Base-by-base conservation (phyloP, 2,888 invertebrate species). In the Altica lythri region DNA sequence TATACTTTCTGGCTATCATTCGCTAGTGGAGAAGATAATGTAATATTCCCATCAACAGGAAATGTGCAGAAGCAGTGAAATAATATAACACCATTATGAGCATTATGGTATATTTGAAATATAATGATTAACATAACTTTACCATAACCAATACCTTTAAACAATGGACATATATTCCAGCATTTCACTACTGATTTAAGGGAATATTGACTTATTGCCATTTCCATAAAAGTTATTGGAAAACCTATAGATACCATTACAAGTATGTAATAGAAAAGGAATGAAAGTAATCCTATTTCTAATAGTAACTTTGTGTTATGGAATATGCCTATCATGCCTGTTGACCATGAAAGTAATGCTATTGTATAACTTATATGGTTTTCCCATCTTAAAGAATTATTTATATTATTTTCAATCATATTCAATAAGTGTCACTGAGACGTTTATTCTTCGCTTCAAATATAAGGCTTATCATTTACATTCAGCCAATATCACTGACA, bases 111-210 rank as follows among this genome's bases (percentile, higher is more conserved):
- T 14, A 55, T 14, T 49, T 58, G 58, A 29, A 55, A 53, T 19
- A 58, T 16, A n/a, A 47, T 29, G n/a, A 53, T 9, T 4, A 54
- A n/a, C 9, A 37, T 45, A 6, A 54, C 16, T 42, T 49, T 49
- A n/a, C 38, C 49, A 13, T 49, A 49, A 30, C 49, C 49, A 10
- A 12, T 14, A 4, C 49, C 49, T 12, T 40, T 49, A 34, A 58
- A 58, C 18, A 55, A 38, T 9, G 58, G 55, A 22, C 58, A 58
- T 1, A 58, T 34, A 27, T 55, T 53, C 58, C 58, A 58, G 1
- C 43, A 53, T 27, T 27, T 40, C 16, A 40, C 37, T 8, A 55
- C 17, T 2, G 58, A 58, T 30, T 52, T 51, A 4, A 32, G 35
- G 1, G 58, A 58, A 29, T 53, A 58, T 13, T 58, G 58, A 32